Conservation (phyloP, 2,113 vertebrate genomes). For the Sigmodon hispidus region DNA sequence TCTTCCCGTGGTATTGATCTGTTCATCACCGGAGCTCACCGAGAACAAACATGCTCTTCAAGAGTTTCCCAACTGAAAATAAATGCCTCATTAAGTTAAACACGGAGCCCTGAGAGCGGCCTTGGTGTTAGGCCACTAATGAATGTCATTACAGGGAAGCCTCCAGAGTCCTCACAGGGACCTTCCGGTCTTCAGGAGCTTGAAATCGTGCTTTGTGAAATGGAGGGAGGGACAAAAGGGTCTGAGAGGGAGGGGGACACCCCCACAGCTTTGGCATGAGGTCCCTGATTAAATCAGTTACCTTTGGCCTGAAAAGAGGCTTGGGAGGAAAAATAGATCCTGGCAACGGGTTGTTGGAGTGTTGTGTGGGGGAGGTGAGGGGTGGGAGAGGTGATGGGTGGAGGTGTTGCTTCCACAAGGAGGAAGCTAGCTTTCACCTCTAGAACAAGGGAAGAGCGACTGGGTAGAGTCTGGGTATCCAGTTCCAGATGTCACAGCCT, state of each 20-base stretch:
- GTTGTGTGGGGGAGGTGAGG: not conserved
- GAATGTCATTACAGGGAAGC: constrained; percentile 57
- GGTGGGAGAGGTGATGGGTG: not conserved
- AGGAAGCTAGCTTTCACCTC: not conserved
- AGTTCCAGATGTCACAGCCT: not conserved
- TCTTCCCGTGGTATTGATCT: constrained; percentile 84
- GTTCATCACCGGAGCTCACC: constrained; percentile 72
- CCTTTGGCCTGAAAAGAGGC: not conserved
- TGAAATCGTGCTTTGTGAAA: not conserved
- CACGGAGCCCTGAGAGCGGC: constrained; percentile 79
- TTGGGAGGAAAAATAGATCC: not conserved
- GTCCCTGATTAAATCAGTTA: not conserved
- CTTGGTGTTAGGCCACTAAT: constrained; percentile 80
- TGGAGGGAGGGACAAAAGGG: not conserved
- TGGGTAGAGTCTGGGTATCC: not conserved
- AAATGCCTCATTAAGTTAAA: constrained; percentile 85
- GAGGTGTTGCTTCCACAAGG: not conserved
- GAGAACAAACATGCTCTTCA: constrained; percentile 81
- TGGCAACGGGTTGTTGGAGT: not conserved
- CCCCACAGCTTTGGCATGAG: not conserved
- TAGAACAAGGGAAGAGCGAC: not conserved
- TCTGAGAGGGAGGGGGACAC: not conserved
- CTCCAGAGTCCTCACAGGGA: not conserved
- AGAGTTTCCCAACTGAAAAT: constrained; percentile 81
- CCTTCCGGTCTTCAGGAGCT: not conserved